Conservation (phyloP, 1,140 invertebrate genomes). For the Drosophila littoralis region DNA sequence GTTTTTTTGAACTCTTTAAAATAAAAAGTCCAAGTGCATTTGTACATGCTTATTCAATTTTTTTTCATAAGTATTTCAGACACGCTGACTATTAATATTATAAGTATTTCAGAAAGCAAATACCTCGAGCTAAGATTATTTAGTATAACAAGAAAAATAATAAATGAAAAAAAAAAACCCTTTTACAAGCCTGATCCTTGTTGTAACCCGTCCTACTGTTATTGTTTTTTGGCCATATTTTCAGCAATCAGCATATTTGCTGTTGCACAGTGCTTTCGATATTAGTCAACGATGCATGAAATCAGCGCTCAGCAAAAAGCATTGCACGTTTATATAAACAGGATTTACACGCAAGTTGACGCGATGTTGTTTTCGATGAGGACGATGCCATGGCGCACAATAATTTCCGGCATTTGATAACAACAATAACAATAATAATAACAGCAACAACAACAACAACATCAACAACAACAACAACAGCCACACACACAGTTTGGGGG, state of each 20-base stretch:
- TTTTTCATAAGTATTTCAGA: no score
- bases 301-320: conserved; percentile 59
- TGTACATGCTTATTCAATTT: no score
- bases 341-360: conserved; percentile 69
- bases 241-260: conserved; percentile 21
- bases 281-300: conserved; percentile 64
- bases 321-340: conserved; percentile 55
- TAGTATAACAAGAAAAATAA: no score
- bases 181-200: neutral
- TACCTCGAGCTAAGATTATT: no score
- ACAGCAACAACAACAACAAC: conserved; percentile 11
- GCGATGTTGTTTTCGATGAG: conserved; percentile 53
- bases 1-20: no score
- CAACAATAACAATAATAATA: conserved; percentile 41
- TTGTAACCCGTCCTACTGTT: neutral
- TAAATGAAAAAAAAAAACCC: no score
- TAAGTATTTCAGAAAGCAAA: no score
- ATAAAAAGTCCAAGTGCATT: no score
- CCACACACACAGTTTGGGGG: conserved; percentile 1
- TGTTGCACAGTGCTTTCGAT: conserved; percentile 23
- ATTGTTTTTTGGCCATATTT: conserved; percentile 22
- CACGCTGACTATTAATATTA: no score
- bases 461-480: conserved; percentile 20
- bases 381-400: conserved; percentile 65
- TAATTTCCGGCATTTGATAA: conserved; percentile 80